These are phyloP conservation scores for Agriopis aurantiaria DNA, from an alignment of 2,888 invertebrate genomes.

Conservation along the genomic window DNA sequence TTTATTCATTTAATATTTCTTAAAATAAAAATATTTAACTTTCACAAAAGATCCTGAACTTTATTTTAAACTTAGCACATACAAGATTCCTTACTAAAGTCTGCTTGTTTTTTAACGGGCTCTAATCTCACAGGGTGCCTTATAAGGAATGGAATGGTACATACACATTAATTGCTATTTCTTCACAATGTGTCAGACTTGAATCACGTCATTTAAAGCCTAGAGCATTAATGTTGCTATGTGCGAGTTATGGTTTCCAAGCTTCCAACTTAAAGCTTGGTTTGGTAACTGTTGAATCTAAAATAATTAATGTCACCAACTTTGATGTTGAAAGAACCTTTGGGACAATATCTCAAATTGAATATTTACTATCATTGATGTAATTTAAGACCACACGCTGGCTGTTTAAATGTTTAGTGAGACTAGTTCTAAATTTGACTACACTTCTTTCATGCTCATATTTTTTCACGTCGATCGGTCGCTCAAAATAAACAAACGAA, in stretches of 20 bases:
- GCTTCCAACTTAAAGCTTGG: background rate
- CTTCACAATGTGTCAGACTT: constrained; percentile 50
- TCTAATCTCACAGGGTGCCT: constrained; percentile 7
- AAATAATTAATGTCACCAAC: background rate
- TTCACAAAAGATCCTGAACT: background rate
- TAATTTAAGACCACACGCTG: too few relatives aligned
- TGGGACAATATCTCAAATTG: background rate
- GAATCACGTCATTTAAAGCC: constrained; percentile 51
- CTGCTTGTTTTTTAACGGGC: constrained; percentile 8
- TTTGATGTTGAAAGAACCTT: background rate
- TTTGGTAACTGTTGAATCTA: background rate
- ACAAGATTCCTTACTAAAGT: background rate
- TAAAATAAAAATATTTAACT: too few relatives aligned
- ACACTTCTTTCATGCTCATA: too few relatives aligned
- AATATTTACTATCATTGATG: too few relatives aligned
- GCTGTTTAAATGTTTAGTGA: too few relatives aligned
- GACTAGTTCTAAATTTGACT: too few relatives aligned
- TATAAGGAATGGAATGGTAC: constrained; percentile 34
- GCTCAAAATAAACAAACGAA: too few relatives aligned
- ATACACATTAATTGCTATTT: constrained; percentile 39
- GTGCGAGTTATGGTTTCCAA: constrained; percentile 13
- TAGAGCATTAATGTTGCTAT: constrained; percentile 46
- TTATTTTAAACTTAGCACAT: background rate
- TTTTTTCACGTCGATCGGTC: too few relatives aligned
- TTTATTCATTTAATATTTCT: background rate